These are phyloP conservation scores for Hydrozoanthus gracilis DNA, from an alignment of 92 coral and sea anemone species.

Conservation along the genomic window DNA sequence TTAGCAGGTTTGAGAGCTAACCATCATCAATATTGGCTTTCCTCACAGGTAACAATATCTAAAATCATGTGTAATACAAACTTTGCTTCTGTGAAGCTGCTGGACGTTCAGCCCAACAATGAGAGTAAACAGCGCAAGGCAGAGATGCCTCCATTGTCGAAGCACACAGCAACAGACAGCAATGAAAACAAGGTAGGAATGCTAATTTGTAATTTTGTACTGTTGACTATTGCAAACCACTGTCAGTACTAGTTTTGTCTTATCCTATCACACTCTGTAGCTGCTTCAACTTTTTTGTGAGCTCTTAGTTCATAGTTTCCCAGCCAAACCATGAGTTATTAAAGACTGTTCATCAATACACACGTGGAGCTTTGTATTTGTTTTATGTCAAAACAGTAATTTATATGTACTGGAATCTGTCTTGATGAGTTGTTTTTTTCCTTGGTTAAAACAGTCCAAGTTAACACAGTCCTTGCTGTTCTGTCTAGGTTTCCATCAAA, in stretches of 20 bases:
- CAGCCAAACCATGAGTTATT: no score
- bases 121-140: conserved; percentile 59
- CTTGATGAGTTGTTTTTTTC: neutral
- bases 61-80: conserved; percentile 72
- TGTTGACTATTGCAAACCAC: no score
- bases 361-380: no score
- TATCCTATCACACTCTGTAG: no score
- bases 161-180: neutral
- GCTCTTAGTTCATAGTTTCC: no score
- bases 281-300: no score
- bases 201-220: neutral
- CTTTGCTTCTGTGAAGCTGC: conserved; percentile 67
- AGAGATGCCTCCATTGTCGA: conserved; percentile 28
- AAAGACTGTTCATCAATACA: no score
- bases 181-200: conserved; percentile 54
- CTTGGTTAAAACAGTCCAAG: no score
- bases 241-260: neutral
- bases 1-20: neutral
- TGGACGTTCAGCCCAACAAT: conserved; percentile 67
- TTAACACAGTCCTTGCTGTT: neutral
- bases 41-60: conserved; percentile 78
- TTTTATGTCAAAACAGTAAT: no score
- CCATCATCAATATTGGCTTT: neutral
- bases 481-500: conserved; percentile 68
- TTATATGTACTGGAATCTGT: no score